These are phyloP conservation scores for Plecturocebus donacophilus DNA, from an alignment of 2,113 vertebrate species.

Conservation along the genomic window DNA sequence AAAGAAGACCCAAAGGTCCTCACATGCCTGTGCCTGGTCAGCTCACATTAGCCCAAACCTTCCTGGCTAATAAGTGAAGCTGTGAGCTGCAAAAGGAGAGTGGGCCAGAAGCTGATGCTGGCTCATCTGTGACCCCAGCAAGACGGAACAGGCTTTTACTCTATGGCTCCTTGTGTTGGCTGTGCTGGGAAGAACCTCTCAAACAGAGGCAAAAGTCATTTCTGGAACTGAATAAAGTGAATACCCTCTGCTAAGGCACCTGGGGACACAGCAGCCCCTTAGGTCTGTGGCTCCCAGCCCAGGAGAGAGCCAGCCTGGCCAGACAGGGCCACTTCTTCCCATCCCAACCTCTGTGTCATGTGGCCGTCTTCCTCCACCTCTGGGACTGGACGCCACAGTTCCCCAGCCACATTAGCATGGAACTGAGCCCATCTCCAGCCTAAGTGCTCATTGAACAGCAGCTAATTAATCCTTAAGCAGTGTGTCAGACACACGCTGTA, in stretches of 20 bases:
- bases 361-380: not conserved
- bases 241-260: not conserved
- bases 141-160: accelerated
- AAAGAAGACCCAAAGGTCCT: not conserved
- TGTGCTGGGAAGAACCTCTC: not conserved
- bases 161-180: not conserved
- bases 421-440: accelerated
- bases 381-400: not conserved
- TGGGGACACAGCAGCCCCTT: not conserved
- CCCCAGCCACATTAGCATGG: not conserved
- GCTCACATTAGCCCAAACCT: not conserved
- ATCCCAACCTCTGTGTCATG: not conserved
- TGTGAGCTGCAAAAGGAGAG: accelerated
- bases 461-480: not conserved
- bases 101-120: accelerated
- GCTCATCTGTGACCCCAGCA: not conserved
- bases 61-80: not conserved
- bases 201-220: not conserved
- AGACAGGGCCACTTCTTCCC: not conserved
- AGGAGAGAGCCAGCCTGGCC: accelerated
- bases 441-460: not conserved
- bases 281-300: not conserved
- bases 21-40: accelerated
- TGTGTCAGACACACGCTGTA: accelerated
- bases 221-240: not conserved